Evolutionary conservation across 2,113 vertebrate species (phyloP).

Genomic region (Microtus montanus): DNA sequence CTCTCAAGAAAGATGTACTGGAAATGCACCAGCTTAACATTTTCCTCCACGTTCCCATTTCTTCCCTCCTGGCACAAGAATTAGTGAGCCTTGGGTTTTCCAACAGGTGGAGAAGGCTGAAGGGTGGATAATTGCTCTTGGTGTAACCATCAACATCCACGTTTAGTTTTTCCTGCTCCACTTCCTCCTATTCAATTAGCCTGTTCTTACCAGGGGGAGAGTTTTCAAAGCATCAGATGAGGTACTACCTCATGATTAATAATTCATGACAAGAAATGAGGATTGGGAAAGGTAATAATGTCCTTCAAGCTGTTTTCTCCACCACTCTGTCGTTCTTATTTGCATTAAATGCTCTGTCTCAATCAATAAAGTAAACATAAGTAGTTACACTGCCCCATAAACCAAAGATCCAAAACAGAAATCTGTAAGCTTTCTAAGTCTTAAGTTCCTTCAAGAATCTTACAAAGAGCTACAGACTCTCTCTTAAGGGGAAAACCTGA

Average conservation of each 20-base stretch:
- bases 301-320: slow-evolving; percentile 73
- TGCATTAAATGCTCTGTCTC: slow-evolving; percentile 71
- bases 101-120: slow-evolving; percentile 75
- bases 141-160: slow-evolving; percentile 72
- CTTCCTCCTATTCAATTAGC: slow-evolving; percentile 78
- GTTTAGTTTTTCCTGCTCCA: slow-evolving; percentile 73
- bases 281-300: slow-evolving; percentile 73
- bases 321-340: slow-evolving; percentile 60
- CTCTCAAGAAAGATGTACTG: slow-evolving; percentile 27
- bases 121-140: slow-evolving; percentile 77
- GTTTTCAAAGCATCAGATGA: slow-evolving; percentile 77
- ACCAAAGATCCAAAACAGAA: slow-evolving; percentile 65
- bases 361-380: slow-evolving; percentile 64
- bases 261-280: slow-evolving; percentile 80
- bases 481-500: not conserved
- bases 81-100: slow-evolving; percentile 77
- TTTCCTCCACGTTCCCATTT: slow-evolving; percentile 37
- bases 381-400: slow-evolving; percentile 72
- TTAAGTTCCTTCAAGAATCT: slow-evolving; percentile 46
- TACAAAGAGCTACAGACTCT: slow-evolving; percentile 12
- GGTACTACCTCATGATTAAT: slow-evolving; percentile 78
- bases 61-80: slow-evolving; percentile 52
- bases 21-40: slow-evolving; percentile 35
- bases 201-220: slow-evolving; percentile 75
- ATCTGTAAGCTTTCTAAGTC: slow-evolving; percentile 63